Base-by-base conservation (phyloP, 2,113 vertebrate genomes). In the Bos indicus region DNA sequence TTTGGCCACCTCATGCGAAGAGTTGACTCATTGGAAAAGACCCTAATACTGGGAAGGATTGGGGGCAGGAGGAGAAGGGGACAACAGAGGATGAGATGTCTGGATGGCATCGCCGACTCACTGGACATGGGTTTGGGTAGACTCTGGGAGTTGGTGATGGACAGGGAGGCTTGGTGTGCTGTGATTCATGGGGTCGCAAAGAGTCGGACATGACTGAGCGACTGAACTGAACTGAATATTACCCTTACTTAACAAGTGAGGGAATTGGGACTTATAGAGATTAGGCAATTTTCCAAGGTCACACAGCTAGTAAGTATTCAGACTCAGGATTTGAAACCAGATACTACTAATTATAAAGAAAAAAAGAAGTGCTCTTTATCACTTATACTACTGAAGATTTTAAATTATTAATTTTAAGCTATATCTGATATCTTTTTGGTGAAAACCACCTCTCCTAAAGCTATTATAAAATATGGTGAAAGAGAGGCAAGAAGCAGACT, bases 371-470 rank as follows among this genome's bases (percentile, higher is more conserved):
- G 2, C 1, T 84, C 52, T 88, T 71, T 33, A 77, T 81, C 17
- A 78, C 30, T 85, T 81, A 74, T 0, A 48, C 9, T 88, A 5
- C 5, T 43, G 3, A 3, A 91, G 12, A 90, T 59, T 84, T 91
- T 56, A 89, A 84, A 43, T 93, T 40, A 92, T 71, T 30, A 88
- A 85, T 85, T 94, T 96, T 74, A 93, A 96, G 19, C 30, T 74
- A 40, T 43, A 77, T 92, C 26, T 95, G n/a, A 56, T 92, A 67
- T 1, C 0, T 0, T 52, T 95, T 94, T 71, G 17, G 59, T 80
- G 23, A 48, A 92, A 78, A 77, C 7, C 2, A 95, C 23, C 6
- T 62, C 43, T 93, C 14, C 19, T 86, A 86, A 95, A 92, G 33
- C 25, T 88, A 40, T 59, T 92, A 90, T 11, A 84, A 30, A 36